Evolutionary conservation across 2,888 invertebrate genomes (phyloP).

Genomic region (Macaria notata): DNA sequence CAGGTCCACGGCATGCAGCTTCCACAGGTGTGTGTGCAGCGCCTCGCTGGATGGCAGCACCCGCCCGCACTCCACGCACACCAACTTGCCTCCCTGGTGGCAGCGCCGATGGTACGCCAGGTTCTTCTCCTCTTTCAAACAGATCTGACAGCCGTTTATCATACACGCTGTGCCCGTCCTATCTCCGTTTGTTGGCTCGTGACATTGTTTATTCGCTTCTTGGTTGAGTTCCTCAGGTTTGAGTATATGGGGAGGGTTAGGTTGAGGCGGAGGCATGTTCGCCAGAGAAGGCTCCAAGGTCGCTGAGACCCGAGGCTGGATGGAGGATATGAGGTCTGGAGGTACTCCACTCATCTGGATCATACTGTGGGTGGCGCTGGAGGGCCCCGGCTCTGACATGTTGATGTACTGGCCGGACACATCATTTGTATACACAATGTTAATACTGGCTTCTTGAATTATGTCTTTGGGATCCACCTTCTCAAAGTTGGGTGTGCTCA

Average conservation of each 20-base stretch:
- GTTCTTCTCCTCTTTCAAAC: conserved; percentile 81
- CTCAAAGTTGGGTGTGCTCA: conserved; percentile 76
- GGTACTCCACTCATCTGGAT: conserved; percentile 66
- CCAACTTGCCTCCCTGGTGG: conserved; percentile 74
- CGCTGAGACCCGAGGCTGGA: conserved; percentile 48
- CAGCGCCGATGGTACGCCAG: conserved; percentile 85
- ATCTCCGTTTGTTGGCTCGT: conserved; percentile 33
- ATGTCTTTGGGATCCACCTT: conserved; percentile 75
- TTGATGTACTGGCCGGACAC: conserved; percentile 65
- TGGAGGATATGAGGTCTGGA: conserved; percentile 73
- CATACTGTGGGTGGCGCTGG: conserved; percentile 52
- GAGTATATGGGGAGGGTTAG: conserved; percentile 40
- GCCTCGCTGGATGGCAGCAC: conserved; percentile 83
- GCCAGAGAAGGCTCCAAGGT: conserved; percentile 37
- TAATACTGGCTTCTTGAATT: conserved; percentile 75
- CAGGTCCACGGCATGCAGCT: conserved; percentile 88
- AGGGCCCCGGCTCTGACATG: conserved; percentile 50
- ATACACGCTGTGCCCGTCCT: conserved; percentile 69
- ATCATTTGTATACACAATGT: conserved; percentile 73
- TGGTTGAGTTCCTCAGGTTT: conserved; percentile 43
- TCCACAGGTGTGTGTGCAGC: conserved; percentile 91
- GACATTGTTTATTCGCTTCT: conserved; percentile 29
- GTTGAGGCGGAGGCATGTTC: conserved; percentile 26
- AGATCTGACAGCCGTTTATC: conserved; percentile 79
- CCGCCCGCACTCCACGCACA: conserved; percentile 86